phyloP scores from a whole-genome alignment of 2,797 vertebrate genomes.

The Octomys mimax region DNA sequence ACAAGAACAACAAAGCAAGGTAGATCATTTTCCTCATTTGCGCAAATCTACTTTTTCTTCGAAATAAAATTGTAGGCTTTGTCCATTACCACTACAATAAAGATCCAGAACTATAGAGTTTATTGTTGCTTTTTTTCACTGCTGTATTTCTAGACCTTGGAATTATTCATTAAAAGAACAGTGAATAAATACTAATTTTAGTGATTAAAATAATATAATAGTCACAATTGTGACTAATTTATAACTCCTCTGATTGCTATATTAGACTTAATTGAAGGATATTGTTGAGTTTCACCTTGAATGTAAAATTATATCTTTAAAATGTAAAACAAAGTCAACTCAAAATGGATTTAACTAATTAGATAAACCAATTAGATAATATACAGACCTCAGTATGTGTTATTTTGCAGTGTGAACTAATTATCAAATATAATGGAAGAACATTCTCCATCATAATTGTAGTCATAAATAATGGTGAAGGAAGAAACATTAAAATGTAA shows the following conservation, averaged over 20 bases:
- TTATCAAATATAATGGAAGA: conserved; percentile 61
- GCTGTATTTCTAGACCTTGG: not conserved
- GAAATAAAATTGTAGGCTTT: not conserved
- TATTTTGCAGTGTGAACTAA: conserved; percentile 62
- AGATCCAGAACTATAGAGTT: not conserved
- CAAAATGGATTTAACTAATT: conserved; percentile 61
- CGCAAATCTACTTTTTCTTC: not conserved
- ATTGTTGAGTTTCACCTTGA: conserved; percentile 48
- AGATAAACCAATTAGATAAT: conserved; percentile 31
- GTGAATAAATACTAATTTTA: conserved; percentile 37
- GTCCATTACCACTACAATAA: not conserved
- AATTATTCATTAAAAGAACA: conserved; percentile 15
- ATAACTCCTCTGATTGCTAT: conserved; percentile 12
- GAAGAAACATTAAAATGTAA: conserved; percentile 27
- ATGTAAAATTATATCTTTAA: conserved; percentile 5
- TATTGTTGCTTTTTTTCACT: not conserved
- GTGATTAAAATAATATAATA: conserved; percentile 35
- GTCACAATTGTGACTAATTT: conserved; percentile 48
- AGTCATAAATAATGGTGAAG: conserved; percentile 43
- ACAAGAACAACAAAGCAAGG: not conserved
- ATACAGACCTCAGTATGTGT: conserved; percentile 8
- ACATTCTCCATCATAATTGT: conserved; percentile 11
- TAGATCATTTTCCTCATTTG: not conserved
- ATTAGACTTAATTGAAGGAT: not conserved
- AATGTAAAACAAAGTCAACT: conserved; percentile 34